Evolutionary conservation across 64 coral and sea anemone genomes (phyloP).

Genomic region (Platygyra sinensis): DNA sequence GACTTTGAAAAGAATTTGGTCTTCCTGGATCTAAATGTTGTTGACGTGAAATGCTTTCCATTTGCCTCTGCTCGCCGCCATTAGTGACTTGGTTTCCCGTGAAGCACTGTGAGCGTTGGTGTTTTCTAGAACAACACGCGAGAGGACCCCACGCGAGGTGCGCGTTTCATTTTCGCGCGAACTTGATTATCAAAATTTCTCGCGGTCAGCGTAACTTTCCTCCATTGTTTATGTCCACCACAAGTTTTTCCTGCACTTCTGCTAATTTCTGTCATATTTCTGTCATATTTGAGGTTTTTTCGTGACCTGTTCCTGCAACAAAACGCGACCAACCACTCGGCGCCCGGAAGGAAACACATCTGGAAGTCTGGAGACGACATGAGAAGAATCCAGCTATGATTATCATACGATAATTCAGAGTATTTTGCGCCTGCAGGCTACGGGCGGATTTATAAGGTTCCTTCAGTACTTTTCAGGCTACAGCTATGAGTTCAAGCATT

Average conservation of each 20-base stretch:
- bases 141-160: not conserved
- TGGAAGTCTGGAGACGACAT: conserved; percentile 32
- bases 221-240: not conserved
- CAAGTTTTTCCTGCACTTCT: not conserved
- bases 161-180: conserved; percentile 5
- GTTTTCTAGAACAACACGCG: conserved; percentile 43
- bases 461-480: not conserved
- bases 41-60: conserved; percentile 59
- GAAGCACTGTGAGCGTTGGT: conserved; percentile 10
- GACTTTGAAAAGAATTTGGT: conserved; percentile 39
- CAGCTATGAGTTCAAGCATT: not conserved
- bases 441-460: not conserved
- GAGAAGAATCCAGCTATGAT: not conserved
- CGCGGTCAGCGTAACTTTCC: not conserved
- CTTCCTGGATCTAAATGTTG: conserved; percentile 49
- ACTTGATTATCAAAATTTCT: not conserved
- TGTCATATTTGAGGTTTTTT: not conserved
- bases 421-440: not conserved
- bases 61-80: conserved; percentile 73
- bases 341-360: not conserved
- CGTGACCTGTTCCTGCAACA: not conserved
- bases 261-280: not conserved
- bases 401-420: conserved; percentile 23
- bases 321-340: conserved; percentile 17
- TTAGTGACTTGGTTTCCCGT: conserved; percentile 70